Percentiles rank a stretch among this genome's conserved stretches.
Evolutionary conservation across 2,888 invertebrate species (phyloP).

Genomic region (Dascillus cervinus): DNA sequence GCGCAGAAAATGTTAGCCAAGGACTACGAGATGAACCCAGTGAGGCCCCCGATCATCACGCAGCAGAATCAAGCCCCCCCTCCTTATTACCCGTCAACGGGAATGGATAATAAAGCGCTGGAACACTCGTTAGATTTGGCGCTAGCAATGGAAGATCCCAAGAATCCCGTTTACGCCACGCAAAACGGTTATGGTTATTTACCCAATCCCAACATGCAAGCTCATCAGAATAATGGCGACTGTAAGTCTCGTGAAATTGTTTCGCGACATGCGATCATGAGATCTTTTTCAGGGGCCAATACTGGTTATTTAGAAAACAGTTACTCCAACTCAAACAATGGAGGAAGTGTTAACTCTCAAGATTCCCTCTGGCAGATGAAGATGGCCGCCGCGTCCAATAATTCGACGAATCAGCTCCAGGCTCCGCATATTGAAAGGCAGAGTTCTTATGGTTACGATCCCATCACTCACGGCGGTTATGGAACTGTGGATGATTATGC

Average conservation of each 20-base stretch:
- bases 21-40: constrained; percentile 87
- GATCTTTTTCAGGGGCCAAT: constrained; percentile 61
- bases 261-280: constrained; percentile 1
- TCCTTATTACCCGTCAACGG: constrained; percentile 80
- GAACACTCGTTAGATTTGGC: constrained; percentile 85
- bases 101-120: constrained; percentile 85
- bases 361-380: constrained; percentile 93
- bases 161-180: constrained; percentile 73
- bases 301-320: constrained; percentile 89
- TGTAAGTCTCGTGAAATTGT: constrained; percentile 52
- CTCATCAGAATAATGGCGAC: constrained; percentile 66
- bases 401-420: constrained; percentile 53
- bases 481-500: constrained; percentile 78
- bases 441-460: constrained; percentile 69
- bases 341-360: constrained; percentile 92
- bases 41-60: constrained; percentile 76
- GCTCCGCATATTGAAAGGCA: constrained; percentile 56
- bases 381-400: constrained; percentile 69
- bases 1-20: constrained; percentile 77
- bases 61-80: constrained; percentile 83
- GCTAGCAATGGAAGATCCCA: constrained; percentile 75
- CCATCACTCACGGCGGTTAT: constrained; percentile 74
- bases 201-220: constrained; percentile 59
- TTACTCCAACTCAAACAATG: constrained; percentile 88
- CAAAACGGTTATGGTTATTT: constrained; percentile 80